Percentiles rank a stretch among this genome's conserved stretches.
Evolutionary conservation across 2,797 vertebrate genomes (phyloP).

Genomic region (Falco columbarius): DNA sequence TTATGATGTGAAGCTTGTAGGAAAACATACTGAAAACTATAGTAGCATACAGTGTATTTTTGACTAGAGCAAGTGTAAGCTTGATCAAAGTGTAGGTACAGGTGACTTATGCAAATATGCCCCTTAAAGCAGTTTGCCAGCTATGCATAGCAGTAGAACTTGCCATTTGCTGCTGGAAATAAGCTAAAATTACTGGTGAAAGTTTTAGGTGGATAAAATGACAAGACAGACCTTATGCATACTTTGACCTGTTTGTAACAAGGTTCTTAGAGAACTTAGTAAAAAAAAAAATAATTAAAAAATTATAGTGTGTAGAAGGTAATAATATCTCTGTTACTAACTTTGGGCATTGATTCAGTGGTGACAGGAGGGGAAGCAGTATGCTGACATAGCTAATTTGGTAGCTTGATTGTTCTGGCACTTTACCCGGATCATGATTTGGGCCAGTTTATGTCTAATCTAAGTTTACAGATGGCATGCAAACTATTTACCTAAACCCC

Average conservation of each 20-base stretch:
- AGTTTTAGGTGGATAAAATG: background rate
- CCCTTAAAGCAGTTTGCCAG: background rate
- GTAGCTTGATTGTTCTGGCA: background rate
- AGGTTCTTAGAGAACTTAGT: background rate
- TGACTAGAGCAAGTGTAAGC: background rate
- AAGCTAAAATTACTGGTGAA: background rate
- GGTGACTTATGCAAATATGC: background rate
- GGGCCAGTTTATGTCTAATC: background rate
- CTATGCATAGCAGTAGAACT: background rate
- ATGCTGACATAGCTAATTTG: constrained; percentile 24
- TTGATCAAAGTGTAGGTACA: background rate
- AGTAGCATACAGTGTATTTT: background rate
- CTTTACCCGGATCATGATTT: background rate
- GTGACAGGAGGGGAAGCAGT: constrained; percentile 20
- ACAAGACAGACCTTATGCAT: background rate
- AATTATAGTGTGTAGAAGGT: background rate
- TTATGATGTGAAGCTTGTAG: background rate
- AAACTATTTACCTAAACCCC: background rate
- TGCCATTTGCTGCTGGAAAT: background rate
- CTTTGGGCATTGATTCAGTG: background rate
- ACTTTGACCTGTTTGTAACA: background rate
- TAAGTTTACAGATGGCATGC: background rate
- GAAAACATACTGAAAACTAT: background rate
- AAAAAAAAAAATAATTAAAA: background rate
- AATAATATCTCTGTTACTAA: background rate